These are phyloP conservation scores for Gymnorhina tibicen DNA, from an alignment of 2,113 vertebrate species.

Conservation along the genomic window DNA sequence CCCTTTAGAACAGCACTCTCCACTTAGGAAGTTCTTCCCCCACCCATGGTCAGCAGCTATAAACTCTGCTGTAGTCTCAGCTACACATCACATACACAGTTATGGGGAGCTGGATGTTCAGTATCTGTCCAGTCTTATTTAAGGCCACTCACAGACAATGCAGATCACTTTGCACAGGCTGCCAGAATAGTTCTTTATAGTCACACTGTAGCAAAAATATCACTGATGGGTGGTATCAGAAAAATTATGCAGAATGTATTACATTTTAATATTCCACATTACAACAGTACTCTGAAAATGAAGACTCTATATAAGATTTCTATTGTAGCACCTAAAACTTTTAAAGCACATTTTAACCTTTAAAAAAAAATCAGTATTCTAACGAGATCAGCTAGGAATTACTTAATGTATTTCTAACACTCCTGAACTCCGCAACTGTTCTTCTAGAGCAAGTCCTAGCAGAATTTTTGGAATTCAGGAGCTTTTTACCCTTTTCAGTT, in stretches of 20 bases:
- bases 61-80: not conserved
- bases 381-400: not conserved
- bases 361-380: not conserved
- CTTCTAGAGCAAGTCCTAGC: not conserved
- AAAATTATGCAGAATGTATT: not conserved
- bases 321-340: not conserved
- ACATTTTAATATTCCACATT: not conserved
- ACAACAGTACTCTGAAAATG: not conserved
- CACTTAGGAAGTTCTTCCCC: not conserved
- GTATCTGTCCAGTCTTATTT: not conserved
- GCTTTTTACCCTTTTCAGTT: not conserved
- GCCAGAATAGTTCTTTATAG: not conserved
- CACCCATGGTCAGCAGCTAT: not conserved
- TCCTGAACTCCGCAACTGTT: not conserved
- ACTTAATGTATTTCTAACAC: not conserved
- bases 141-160: not conserved
- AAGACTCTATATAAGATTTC: not conserved
- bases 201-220: not conserved
- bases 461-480: not conserved
- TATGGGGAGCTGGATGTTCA: not conserved
- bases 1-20: not conserved
- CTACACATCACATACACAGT: accelerated
- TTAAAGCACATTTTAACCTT: not conserved
- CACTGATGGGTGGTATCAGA: not conserved
- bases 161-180: not conserved